Conservation (phyloP, 2,888 invertebrate species). For the Antitype chi region DNA sequence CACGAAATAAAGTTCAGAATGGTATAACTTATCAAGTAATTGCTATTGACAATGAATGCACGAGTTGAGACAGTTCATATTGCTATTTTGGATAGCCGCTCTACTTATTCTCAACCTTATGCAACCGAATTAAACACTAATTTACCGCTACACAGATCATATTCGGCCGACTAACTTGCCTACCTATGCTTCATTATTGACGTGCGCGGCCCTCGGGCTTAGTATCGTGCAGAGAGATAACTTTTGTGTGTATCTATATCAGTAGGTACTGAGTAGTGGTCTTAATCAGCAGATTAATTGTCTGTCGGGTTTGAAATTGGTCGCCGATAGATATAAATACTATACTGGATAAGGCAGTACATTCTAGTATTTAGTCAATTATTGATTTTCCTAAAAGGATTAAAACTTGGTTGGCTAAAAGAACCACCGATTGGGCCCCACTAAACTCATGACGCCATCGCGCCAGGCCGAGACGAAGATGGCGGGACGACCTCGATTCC, state of each 20-base stretch:
- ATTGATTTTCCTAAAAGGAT: no score
- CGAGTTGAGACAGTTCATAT: background rate
- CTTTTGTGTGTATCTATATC: background rate
- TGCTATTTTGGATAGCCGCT: background rate
- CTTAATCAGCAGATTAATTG: constrained; percentile 42
- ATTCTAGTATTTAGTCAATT: background rate
- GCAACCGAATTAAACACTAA: background rate
- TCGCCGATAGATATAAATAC: constrained; percentile 20
- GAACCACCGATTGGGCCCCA: no score
- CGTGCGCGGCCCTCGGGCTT: background rate
- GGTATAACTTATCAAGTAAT: background rate
- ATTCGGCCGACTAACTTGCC: background rate
- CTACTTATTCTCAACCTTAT: background rate
- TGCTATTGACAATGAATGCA: background rate
- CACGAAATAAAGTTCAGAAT: constrained; percentile 6
- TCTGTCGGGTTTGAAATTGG: constrained; percentile 1
- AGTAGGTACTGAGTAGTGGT: background rate
- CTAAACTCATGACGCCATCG: no score
- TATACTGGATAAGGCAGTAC: constrained; percentile 19
- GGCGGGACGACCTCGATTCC: no score
- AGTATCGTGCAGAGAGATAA: background rate
- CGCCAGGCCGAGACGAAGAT: no score
- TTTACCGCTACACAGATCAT: background rate
- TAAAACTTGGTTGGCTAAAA: no score
- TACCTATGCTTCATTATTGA: no score